A percentile compares a stretch with the other conserved stretches of the same genome.
Evolutionary conservation across 2,888 invertebrate genomes (phyloP).

Genomic region (Plebejus melissa): DNA sequence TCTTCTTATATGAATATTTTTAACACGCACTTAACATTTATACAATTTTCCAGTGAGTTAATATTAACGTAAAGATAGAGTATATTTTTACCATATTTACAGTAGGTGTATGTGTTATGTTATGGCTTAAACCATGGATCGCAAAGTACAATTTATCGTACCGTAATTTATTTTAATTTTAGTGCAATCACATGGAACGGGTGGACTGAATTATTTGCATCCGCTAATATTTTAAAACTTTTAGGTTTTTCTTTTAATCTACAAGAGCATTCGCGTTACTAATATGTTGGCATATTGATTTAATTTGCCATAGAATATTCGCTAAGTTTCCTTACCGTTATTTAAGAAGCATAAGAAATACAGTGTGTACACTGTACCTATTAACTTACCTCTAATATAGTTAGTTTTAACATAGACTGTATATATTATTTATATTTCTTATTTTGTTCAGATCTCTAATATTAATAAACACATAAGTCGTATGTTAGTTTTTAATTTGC

Average conservation of each 20-base stretch:
- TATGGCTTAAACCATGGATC: conserved; percentile 37
- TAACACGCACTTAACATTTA: conserved; percentile 39
- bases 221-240: conserved; percentile 44
- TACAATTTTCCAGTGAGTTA: conserved; percentile 26
- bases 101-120: conserved; percentile 48
- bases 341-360: conserved; percentile 62
- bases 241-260: conserved; percentile 46
- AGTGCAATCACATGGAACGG: conserved; percentile 68
- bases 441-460: conserved; percentile 81
- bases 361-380: conserved; percentile 67
- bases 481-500: conserved; percentile 41
- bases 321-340: conserved; percentile 49
- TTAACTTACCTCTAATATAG: conserved; percentile 78
- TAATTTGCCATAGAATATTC: conserved; percentile 58
- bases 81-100: conserved; percentile 44
- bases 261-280: conserved; percentile 49
- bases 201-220: conserved; percentile 71
- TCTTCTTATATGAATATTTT: conserved; percentile 39
- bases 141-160: conserved; percentile 50
- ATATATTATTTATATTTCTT: conserved; percentile 80
- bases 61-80: conserved; percentile 42
- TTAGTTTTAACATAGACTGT: conserved; percentile 80
- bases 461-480: conserved; percentile 80
- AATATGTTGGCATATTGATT: conserved; percentile 51
- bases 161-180: conserved; percentile 49